A percentile compares a stretch with the other conserved stretches of the same genome.
phyloP scores from a whole-genome alignment of 2,113 vertebrate genomes.

The Fulmarus glacialis region DNA sequence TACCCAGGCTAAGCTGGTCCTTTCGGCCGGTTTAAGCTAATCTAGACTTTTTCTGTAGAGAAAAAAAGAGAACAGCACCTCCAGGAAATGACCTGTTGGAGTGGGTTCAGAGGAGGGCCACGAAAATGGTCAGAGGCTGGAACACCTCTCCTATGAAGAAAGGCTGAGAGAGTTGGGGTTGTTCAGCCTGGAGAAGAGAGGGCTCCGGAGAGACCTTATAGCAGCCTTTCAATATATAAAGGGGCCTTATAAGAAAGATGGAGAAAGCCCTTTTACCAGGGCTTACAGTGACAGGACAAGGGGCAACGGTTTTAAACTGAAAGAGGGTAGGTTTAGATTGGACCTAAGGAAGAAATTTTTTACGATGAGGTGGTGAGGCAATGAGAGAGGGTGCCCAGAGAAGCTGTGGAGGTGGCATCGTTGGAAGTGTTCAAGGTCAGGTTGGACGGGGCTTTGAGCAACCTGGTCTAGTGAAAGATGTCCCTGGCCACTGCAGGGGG shows the following conservation, averaged over 20 bases:
- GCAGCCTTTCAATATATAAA: background rate
- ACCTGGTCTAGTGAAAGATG: accelerated
- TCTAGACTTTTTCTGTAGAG: background rate
- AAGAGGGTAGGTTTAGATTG: background rate
- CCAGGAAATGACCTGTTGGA: background rate
- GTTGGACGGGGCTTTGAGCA: background rate
- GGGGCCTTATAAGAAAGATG: background rate
- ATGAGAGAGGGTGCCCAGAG: background rate
- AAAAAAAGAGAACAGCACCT: background rate
- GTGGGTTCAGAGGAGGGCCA: background rate
- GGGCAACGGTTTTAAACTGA: background rate
- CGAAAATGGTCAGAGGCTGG: background rate
- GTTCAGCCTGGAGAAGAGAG: background rate
- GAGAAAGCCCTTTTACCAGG: background rate
- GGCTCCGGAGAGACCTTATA: background rate
- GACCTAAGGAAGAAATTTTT: background rate
- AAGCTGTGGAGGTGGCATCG: background rate
- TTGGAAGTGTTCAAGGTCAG: background rate
- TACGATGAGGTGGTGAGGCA: background rate
- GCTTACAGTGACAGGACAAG: background rate
- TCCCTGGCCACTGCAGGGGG: background rate
- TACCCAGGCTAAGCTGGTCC: background rate
- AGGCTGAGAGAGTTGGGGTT: background rate
- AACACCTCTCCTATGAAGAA: background rate
- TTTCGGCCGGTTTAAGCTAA: background rate